Conservation (phyloP, 1,140 invertebrate species). For the Anthonomus grandis region DNA sequence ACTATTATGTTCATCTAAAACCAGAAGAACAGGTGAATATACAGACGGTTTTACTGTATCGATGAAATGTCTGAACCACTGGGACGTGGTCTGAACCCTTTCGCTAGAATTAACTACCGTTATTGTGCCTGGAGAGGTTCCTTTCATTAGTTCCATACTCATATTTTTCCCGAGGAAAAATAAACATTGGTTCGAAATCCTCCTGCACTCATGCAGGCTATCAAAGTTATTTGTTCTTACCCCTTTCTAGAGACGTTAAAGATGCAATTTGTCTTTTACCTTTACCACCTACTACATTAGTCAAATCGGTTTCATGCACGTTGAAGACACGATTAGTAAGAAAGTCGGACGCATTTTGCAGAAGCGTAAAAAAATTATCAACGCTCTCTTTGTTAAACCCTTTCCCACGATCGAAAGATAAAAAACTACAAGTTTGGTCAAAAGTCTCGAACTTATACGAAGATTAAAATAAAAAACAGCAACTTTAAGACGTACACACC, state of each 20-base stretch:
- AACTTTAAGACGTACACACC: too few species aligned
- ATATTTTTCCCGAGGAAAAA: slow-evolving; percentile 7
- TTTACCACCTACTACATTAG: slow-evolving; percentile 23
- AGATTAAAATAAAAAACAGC: too few species aligned
- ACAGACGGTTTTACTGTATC: slow-evolving; percentile 8
- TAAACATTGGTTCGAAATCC: background rate
- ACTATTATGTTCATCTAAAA: slow-evolving; percentile 8
- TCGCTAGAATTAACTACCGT: slow-evolving; percentile 24
- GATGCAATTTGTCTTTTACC: slow-evolving; percentile 49
- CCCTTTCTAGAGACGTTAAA: too few species aligned
- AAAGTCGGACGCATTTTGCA: too few species aligned
- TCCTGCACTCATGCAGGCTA: slow-evolving; percentile 7
- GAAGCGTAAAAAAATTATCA: too few species aligned
- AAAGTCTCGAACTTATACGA: too few species aligned
- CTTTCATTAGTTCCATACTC: slow-evolving; percentile 3
- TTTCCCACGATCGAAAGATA: too few species aligned
- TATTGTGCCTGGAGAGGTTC: background rate
- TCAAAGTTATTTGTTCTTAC: slow-evolving; percentile 14
- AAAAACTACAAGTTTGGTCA: too few species aligned
- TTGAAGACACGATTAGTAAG: too few species aligned
- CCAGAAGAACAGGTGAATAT: slow-evolving; percentile 1
- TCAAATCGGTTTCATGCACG: background rate
- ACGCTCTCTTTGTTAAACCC: too few species aligned
- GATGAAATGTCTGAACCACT: slow-evolving; percentile 1
- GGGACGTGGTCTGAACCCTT: background rate